A percentile compares a stretch with the other conserved stretches of the same genome.
Evolutionary conservation across 2,797 vertebrate genomes (phyloP).

Genomic region (Rhinella marina): DNA sequence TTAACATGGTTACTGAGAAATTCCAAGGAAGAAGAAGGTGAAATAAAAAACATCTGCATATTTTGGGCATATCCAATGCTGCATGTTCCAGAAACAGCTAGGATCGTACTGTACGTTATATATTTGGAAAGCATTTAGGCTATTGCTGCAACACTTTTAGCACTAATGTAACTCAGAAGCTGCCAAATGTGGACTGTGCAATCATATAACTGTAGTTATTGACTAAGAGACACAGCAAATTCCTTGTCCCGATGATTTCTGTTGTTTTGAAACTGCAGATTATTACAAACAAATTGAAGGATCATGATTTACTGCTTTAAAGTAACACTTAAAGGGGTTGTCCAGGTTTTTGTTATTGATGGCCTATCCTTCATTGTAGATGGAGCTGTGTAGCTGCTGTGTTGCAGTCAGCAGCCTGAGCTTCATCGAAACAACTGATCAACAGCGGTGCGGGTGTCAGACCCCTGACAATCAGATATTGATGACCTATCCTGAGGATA

Average conservation of each 20-base stretch:
- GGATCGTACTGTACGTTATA: conserved; percentile 22
- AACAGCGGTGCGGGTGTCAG: no score
- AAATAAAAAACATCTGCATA: conserved; percentile 66
- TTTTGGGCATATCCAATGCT: conserved; percentile 51
- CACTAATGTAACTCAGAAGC: conserved; percentile 29
- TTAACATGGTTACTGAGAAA: conserved; percentile 64
- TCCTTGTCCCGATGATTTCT: neutral
- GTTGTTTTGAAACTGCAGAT: neutral
- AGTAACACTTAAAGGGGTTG: neutral
- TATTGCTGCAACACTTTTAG: conserved; percentile 39
- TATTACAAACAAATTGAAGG: neutral
- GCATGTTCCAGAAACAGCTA: conserved; percentile 46
- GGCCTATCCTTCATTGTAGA: no score
- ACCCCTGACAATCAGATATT: no score
- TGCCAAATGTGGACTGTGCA: conserved; percentile 32
- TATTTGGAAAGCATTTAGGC: conserved; percentile 21
- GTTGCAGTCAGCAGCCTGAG: no score
- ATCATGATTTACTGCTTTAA: neutral
- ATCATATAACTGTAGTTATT: conserved; percentile 10
- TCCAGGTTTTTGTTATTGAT: no score
- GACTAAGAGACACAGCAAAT: neutral
- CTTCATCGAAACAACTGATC: no score
- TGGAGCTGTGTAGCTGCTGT: no score
- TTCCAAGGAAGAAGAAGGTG: conserved; percentile 62
- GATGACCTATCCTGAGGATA: no score